A percentile compares a stretch with the other conserved stretches of the same genome.
Conservation (phyloP, 2,888 invertebrate species). For the Brachyptera putata region DNA sequence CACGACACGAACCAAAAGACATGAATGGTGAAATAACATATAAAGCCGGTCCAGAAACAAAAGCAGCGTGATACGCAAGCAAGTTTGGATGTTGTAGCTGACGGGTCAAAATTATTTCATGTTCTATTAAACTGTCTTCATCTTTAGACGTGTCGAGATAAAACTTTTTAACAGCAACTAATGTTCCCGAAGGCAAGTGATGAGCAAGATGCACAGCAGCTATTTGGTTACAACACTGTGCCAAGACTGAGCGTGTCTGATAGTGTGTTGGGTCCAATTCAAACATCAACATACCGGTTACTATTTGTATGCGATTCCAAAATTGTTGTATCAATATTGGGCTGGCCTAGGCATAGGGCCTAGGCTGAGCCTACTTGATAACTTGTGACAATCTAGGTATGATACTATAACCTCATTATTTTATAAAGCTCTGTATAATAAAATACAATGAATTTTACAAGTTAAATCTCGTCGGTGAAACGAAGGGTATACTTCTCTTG, state of each 20-base stretch:
- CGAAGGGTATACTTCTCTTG: no score
- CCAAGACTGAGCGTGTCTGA: conserved; percentile 61
- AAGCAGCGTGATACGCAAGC: conserved; percentile 68
- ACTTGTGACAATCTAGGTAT: no score
- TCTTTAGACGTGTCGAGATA: conserved; percentile 66
- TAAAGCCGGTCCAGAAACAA: conserved; percentile 71
- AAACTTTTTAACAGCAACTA: conserved; percentile 71
- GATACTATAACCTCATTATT: conserved; percentile 15
- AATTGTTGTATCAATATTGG: no score
- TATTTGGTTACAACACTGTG: conserved; percentile 64
- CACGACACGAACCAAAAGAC: conserved; percentile 79
- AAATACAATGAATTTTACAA: no score
- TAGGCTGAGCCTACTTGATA: no score
- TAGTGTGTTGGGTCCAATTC: conserved; percentile 50
- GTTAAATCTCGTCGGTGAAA: no score
- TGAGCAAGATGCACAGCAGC: conserved; percentile 68
- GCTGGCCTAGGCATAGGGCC: no score
- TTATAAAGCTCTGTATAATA: no score
- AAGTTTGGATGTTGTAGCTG: conserved; percentile 78
- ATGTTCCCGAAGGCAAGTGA: conserved; percentile 59
- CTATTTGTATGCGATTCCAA: no score
- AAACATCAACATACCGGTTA: conserved; percentile 32
- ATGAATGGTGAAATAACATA: conserved; percentile 78
- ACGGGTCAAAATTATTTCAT: conserved; percentile 72
- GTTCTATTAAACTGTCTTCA: conserved; percentile 60